These are phyloP conservation scores for Phoenicopterus ruber DNA, from an alignment of 2,113 vertebrate genomes.

Conservation along the genomic window DNA sequence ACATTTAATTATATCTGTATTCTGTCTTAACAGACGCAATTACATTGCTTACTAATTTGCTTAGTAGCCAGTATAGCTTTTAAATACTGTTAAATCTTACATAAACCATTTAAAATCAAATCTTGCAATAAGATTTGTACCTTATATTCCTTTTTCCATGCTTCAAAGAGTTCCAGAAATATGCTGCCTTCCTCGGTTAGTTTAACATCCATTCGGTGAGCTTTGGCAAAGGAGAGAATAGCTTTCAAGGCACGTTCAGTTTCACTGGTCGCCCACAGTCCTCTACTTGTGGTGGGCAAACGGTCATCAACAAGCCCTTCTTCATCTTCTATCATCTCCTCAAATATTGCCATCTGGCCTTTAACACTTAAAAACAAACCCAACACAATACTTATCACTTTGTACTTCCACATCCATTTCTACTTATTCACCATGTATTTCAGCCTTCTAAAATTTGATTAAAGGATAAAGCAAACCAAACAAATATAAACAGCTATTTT, in stretches of 20 bases:
- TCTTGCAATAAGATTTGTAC: constrained; percentile 68
- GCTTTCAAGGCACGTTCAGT: constrained; percentile 92
- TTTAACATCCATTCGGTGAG: constrained; percentile 81
- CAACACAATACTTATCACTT: neutral
- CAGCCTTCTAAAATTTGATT: neutral
- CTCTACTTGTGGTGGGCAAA: constrained; percentile 90
- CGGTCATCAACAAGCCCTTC: constrained; percentile 94
- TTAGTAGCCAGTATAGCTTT: neutral
- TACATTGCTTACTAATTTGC: neutral
- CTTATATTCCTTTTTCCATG: constrained; percentile 99
- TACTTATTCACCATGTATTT: neutral
- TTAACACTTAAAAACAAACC: constrained; percentile 81
- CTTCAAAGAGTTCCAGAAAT: constrained; percentile 95
- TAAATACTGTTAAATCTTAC: neutral
- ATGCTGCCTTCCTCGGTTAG: constrained; percentile 87
- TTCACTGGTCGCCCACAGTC: constrained; percentile 93
- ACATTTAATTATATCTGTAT: neutral
- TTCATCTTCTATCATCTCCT: constrained; percentile 98
- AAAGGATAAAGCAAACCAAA: neutral
- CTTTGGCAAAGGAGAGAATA: constrained; percentile 87
- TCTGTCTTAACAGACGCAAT: neutral
- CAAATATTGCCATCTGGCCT: constrained; percentile 95
- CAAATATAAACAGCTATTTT: neutral
- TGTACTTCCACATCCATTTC: neutral
- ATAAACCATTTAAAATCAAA: neutral